Base-by-base conservation (phyloP, 1,140 invertebrate species). In the Lutraria rhynchaena region DNA sequence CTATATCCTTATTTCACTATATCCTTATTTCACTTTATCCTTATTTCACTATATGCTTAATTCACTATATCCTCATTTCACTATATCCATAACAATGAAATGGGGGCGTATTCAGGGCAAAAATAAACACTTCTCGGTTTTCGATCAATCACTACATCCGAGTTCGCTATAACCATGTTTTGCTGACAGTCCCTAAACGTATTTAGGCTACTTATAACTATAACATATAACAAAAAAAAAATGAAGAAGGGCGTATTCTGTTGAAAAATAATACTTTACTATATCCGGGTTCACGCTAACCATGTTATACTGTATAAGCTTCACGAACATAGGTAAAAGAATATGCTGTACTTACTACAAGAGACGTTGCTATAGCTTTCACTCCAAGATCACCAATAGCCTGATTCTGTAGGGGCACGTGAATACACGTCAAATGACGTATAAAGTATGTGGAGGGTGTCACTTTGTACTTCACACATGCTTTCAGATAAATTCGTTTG, bases 301-400 rank as follows among this genome's bases (percentile, higher is more conserved):
- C n/a, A n/a, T n/a, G n/a, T n/a, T n/a, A n/a, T 53, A n/a, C 1
- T 53, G 24, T 19, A 53, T n/a, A 53, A 1, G 24, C 19, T 3
- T 11, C 2, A 53, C 19, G 24, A n/a, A 19, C 19, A 3, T n/a
- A 24, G n/a, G 24, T 29, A 27, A 31, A 33, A 11, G 15, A n/a
- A n/a, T n/a, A n/a, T n/a, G n/a, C n/a, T n/a, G n/a, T n/a, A 15
- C 73, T 31, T 63, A 78, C 75, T 15, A 78, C 75, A 5, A 78
- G 35, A 13, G 75, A 31, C 29, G 63, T 58, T 9, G 75, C 75
- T 29, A 78, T 69, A 19, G 75, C 60, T 29, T 78, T 78, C 7
- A 49, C 58, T 15, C 75, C 75, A 9, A 41, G 5, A 19, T 67
- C 61, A 0, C 75, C 75, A 13, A 78, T 31, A 7, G 75, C 35